Percentiles rank a stretch among this genome's conserved stretches.
These are phyloP conservation scores for Drosophila acutilabella DNA, from an alignment of 2,888 invertebrate species.

Conservation along the genomic window DNA sequence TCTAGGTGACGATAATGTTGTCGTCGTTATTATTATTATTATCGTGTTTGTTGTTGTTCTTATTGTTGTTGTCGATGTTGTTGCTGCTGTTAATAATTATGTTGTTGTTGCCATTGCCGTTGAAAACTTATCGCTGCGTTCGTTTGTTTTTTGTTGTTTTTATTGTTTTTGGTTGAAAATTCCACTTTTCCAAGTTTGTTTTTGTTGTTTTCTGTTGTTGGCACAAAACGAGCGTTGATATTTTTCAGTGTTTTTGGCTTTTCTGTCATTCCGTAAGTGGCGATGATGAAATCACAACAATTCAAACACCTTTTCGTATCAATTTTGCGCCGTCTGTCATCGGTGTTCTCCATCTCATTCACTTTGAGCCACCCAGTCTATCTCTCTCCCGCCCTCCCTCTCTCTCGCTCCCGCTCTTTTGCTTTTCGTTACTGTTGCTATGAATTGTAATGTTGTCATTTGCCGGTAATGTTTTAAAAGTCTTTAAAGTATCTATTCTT, in stretches of 20 bases:
- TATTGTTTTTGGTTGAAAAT: constrained; percentile 58
- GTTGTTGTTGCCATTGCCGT: constrained; percentile 60
- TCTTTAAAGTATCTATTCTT: no score
- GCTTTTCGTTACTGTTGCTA: constrained; percentile 9
- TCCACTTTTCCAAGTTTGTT: constrained; percentile 72
- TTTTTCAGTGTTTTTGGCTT: constrained; percentile 65
- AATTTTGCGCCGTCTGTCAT: constrained; percentile 72
- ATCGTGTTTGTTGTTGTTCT: constrained; percentile 30
- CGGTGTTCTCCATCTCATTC: constrained; percentile 23
- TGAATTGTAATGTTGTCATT: constrained; percentile 18
- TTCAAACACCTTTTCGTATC: constrained; percentile 80
- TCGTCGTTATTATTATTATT: constrained; percentile 46
- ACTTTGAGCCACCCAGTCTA: neutral
- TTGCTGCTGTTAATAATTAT: constrained; percentile 63
- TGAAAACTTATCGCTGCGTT: constrained; percentile 53
- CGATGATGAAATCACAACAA: constrained; percentile 80
- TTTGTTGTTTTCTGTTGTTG: constrained; percentile 1
- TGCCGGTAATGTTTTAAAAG: constrained; percentile 12
- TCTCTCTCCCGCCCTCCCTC: neutral
- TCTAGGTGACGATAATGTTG: constrained; percentile 80
- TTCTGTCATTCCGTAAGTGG: constrained; percentile 78
- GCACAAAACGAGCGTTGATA: constrained; percentile 13
- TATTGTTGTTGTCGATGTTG: constrained; percentile 26
- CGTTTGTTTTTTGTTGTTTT: constrained; percentile 26
- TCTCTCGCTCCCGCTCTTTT: neutral